Evolutionary conservation across 1,140 invertebrate genomes (phyloP).

Genomic region (Reticulitermes speratus): DNA sequence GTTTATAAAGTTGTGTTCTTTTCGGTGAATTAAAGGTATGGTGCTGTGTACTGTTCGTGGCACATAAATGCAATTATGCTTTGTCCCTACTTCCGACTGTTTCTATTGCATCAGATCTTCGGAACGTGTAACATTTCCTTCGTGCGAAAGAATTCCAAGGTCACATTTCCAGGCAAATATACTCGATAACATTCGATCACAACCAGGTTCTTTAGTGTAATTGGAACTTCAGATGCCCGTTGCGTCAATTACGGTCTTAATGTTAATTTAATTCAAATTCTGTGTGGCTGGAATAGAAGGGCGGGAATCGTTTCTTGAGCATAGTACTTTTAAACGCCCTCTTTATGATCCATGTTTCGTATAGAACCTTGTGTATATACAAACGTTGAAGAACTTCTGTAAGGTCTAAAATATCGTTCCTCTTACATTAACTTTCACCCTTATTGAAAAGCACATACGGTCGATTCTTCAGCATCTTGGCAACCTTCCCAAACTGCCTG

Average conservation of each 20-base stretch:
- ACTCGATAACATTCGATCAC: background rate
- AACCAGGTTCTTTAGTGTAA: background rate
- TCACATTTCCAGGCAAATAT: constrained; percentile 6
- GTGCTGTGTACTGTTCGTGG: background rate
- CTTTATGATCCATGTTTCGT: background rate
- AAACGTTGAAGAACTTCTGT: background rate
- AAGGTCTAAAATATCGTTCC: background rate
- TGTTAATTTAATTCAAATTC: background rate
- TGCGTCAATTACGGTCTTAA: background rate
- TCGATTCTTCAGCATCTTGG: constrained; percentile 9
- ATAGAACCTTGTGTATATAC: background rate
- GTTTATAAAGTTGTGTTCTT: background rate
- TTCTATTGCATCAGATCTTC: background rate
- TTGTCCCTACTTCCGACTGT: background rate
- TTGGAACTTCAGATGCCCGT: background rate
- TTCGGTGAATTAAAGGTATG: background rate
- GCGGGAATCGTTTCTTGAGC: background rate
- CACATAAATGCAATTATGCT: background rate
- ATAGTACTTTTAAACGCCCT: background rate
- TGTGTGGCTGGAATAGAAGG: background rate
- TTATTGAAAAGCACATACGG: background rate
- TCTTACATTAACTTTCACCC: background rate
- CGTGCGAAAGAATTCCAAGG: constrained; percentile 10
- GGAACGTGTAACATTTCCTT: constrained; percentile 6
- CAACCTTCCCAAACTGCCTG: background rate